Base-by-base conservation (phyloP, 2,888 invertebrate genomes). In the Pegoplata infirma region DNA sequence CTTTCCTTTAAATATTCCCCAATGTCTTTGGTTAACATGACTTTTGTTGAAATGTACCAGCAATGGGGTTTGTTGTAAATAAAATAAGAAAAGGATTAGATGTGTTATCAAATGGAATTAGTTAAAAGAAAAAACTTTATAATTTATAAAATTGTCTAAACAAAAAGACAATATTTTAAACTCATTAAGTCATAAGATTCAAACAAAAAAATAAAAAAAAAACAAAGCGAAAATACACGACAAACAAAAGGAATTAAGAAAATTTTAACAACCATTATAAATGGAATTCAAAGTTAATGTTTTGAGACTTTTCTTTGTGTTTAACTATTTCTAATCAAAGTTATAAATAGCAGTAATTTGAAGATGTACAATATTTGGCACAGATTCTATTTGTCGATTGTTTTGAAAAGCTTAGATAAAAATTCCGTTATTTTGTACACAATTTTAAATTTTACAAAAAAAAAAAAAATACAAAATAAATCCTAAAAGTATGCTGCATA, bases 121-220 rank as follows among this genome's bases (percentile, higher is more conserved):
- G 55, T 64, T 44, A 40, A 40, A 59, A 19, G 44, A 10, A 10
- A 56, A 68, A 78, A 68, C 36, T 78, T 78, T 78, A 68, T 64
- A 73, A 78, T 63, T 78, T 73, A 64, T 58, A 64, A 69, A 74
- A 59, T 64, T 68, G 47, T 64, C 53, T 32, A 32, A 63, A 55
- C 55, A 67, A 72, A 55, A 53, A 53, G 51, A 53, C 64, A 64
- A 78, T 69, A 69, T 69, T 66, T 64, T 64, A 59, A 73, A 74
- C 69, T 74, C 73, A 78, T 78, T 78, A 73, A 68, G 69, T 55
- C 55, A 40, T 59, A 53, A 59, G 78, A 49, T 74, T 69, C 12
- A 46, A 53, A 66, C 53, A 17, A 47, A 46, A 40, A 55, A 16
- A 58, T 32, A 51, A 53, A 23, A n/a, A 8, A 21, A 8, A 10